Base-by-base conservation (phyloP, 2,888 invertebrate genomes). In the Choreutis nemorana region DNA sequence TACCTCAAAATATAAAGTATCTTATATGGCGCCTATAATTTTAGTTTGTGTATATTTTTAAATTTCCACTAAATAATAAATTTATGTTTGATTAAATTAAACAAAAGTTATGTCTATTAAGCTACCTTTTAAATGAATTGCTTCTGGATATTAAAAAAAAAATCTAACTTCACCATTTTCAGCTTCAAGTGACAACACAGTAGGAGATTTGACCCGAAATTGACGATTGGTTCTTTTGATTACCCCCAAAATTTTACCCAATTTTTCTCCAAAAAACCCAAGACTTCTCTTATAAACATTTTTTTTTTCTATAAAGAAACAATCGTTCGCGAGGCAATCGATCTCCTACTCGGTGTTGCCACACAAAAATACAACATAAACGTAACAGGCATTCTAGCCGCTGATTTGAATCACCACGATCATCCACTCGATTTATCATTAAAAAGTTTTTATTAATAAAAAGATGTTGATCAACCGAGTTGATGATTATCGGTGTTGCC, bases 401-500 rank as follows among this genome's bases (percentile, higher is more conserved):
- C 65, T 75, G 77, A 73, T 77, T 73, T 78, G 77, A 73, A 50
- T 59, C 72, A 71, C 73, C 77, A 77, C 77, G 56, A 39, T 56
- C 72, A 67, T 67, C 65, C 44, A 65, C 62, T 65, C 71, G 68
- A 70, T 73, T 62, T n/a, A n/a, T n/a, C n/a, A 49, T 54, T 66
- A 62, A 60, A 57, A 22, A 31, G 7, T 23, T 31, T 41, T 28
- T 39, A 34, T 12, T 26, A 22, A 20, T 28, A 33, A 40, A 44
- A 37, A 42, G 28, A 38, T 36, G 30, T 56, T 68, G 61, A 48
- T 56, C 41, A 56, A 65, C 71, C 64, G 66, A 67, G 66, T 60
- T 44, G 70, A 71, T 72, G 75, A 62, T 40, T 34, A 42, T 45
- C 54, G 58, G 54, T 41, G 54, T 48, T 46, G 54, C 52, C 54